Evolutionary conservation across 2,797 vertebrate genomes (phyloP).

Genomic region (Myoxocephalus aenaeus): DNA sequence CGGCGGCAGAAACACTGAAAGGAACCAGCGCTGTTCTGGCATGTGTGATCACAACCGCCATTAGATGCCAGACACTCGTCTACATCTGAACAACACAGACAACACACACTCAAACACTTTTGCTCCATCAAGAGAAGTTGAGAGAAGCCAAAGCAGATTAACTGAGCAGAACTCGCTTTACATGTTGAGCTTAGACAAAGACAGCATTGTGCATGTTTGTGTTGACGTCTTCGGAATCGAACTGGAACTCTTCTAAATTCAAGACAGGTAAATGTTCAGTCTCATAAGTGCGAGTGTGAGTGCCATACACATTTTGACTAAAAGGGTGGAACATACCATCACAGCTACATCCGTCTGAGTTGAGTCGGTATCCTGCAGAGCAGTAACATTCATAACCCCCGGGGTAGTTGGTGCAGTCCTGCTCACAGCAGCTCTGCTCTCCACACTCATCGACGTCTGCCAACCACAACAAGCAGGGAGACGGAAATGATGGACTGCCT

Average conservation of each 20-base stretch:
- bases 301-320: background rate
- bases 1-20: conserved; percentile 90
- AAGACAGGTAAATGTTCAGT: conserved; percentile 24
- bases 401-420: conserved; percentile 92
- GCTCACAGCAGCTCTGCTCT: conserved; percentile 88
- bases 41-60: conserved; percentile 89
- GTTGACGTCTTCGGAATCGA: background rate
- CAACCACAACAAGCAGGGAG: conserved; percentile 52
- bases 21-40: conserved; percentile 91
- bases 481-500: conserved; percentile 24
- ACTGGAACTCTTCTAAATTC: conserved; percentile 16
- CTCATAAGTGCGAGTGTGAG: conserved; percentile 23
- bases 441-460: conserved; percentile 92
- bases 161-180: background rate
- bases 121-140: background rate
- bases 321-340: conserved; percentile 84
- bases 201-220: conserved; percentile 15
- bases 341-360: conserved; percentile 89
- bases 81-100: conserved; percentile 84
- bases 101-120: conserved; percentile 15
- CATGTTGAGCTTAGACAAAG: conserved; percentile 26
- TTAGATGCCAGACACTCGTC: conserved; percentile 89
- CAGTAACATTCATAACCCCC: conserved; percentile 98
- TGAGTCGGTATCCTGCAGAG: conserved; percentile 88
- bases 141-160: background rate